Evolutionary conservation across 2,888 invertebrate species (phyloP).

Genomic region (Xylophagus ater): DNA sequence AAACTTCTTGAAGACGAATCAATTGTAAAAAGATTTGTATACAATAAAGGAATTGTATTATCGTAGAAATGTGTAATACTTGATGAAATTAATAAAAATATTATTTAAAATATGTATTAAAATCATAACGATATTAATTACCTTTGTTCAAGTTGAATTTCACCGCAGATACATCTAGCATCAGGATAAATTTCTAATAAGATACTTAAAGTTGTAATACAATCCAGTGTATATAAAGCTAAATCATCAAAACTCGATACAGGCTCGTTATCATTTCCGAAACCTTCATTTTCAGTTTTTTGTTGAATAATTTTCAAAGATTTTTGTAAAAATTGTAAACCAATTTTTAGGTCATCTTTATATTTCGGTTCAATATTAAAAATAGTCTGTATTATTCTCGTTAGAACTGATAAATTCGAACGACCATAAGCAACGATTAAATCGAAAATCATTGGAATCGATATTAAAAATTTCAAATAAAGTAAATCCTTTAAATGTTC

Average conservation of each 20-base stretch:
- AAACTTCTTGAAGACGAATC: conserved; percentile 29
- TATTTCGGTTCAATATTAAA: conserved; percentile 49
- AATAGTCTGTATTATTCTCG: conserved; percentile 52
- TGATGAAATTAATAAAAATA: conserved; percentile 36
- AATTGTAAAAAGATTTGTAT: conserved; percentile 46
- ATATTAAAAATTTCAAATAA: conserved; percentile 68
- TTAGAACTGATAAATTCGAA: conserved; percentile 50
- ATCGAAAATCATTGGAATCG: conserved; percentile 73
- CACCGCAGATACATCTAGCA: conserved; percentile 43
- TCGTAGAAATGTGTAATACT: conserved; percentile 69
- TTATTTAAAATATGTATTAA: not conserved
- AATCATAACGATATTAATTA: conserved; percentile 26
- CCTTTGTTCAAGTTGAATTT: conserved; percentile 48
- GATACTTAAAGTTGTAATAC: conserved; percentile 53
- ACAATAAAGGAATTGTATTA: conserved; percentile 57
- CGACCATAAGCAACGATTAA: conserved; percentile 62
- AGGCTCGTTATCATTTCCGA: conserved; percentile 22
- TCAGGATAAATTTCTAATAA: conserved; percentile 57
- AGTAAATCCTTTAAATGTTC: conserved; percentile 56
- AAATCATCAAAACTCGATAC: conserved; percentile 49
- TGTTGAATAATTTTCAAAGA: conserved; percentile 34
- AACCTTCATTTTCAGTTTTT: conserved; percentile 33
- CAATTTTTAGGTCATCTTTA: conserved; percentile 46
- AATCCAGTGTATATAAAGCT: conserved; percentile 57
- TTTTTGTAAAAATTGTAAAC: conserved; percentile 44